Evolutionary conservation across 2,797 vertebrate species (phyloP).

Genomic region (Amniataba percoides): DNA sequence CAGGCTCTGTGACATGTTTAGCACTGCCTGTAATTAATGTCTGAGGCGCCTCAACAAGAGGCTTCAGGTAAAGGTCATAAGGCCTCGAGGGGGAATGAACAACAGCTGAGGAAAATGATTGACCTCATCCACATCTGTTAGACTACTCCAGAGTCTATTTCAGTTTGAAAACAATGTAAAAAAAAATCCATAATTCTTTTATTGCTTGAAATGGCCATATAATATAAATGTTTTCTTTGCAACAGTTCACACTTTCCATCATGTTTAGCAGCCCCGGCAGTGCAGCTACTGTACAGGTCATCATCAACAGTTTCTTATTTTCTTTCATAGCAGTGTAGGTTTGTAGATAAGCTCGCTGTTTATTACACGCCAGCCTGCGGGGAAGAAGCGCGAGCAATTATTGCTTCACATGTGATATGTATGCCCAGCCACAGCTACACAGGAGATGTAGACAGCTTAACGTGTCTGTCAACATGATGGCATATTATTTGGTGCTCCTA

Average conservation of each 20-base stretch:
- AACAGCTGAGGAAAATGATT: conserved; percentile 47
- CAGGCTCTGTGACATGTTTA: conserved; percentile 67
- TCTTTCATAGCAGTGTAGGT: conserved; percentile 13
- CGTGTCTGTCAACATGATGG: conserved; percentile 66
- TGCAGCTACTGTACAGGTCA: conserved; percentile 34
- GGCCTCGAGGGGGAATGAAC: conserved; percentile 42
- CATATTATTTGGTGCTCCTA: conserved; percentile 67
- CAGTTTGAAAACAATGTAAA: conserved; percentile 16
- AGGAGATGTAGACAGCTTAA: conserved; percentile 67
- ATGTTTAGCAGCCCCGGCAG: conserved; percentile 5
- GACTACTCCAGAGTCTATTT: conserved; percentile 42
- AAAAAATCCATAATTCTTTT: conserved; percentile 16
- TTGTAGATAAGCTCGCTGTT: conserved; percentile 24
- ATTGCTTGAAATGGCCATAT: conserved; percentile 44
- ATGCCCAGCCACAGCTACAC: conserved; percentile 49
- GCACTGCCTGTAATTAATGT: conserved; percentile 65
- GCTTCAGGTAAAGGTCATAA: conserved; percentile 66
- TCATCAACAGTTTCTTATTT: conserved; percentile 13
- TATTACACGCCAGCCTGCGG: conserved; percentile 28
- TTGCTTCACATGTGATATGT: conserved; percentile 45
- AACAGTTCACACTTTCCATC: background rate
- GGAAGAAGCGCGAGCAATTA: conserved; percentile 45
- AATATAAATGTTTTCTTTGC: conserved; percentile 23
- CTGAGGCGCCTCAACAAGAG: conserved; percentile 57
- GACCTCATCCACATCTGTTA: conserved; percentile 69